Evolutionary conservation across 2,888 invertebrate genomes (phyloP), one percentile per base, ranked within the genome.

Genomic region (Apamea sordens): DNA sequence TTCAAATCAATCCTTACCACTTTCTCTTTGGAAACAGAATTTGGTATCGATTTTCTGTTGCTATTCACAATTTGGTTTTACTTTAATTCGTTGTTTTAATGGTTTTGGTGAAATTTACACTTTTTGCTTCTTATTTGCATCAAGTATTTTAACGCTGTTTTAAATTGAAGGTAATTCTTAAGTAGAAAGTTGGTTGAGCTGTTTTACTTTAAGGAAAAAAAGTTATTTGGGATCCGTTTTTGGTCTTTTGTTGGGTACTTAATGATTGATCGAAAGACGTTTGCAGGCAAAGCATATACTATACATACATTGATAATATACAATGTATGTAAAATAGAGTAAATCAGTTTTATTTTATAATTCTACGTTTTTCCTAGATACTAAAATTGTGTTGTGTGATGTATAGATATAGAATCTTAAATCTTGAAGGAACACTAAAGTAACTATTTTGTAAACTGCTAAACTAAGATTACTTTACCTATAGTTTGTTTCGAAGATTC

Each of bases 171-270:
- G 65, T 64, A 82, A 67, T 61, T 74, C 72, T 74, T 83, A 91
- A 93, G 91, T 92, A 87, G 87, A 89, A 92, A 94, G 92, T 92
- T 89, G 65, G 87, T 89, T 76, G 65, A 86, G 81, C 82, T 64
- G 82, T 83, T 86, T 89, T 21, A 47, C 11, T 63, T 47, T 28
- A 18, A 44, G n/a, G n/a, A 4, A 67, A 41, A 47, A 53, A 68
- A 67, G n/a, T 47, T 63, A 2, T 50, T 56, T 50, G 56, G 84
- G 84, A 53, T 63, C 79, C 78, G 28, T 53, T 24, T 41, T 61
- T 32, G 15, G 15, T 47, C 28, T 36, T 24, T 44, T 61, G 15
- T 18, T 28, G 18, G 59, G 6, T 24, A 13, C 24, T 44, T 65
- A 56, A 56, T 47, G 7, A 50, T 65, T 41, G 24, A 47, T 36